phyloP scores from a whole-genome alignment of 2,797 vertebrate genomes.

The Chiloscyllium punctatum region DNA sequence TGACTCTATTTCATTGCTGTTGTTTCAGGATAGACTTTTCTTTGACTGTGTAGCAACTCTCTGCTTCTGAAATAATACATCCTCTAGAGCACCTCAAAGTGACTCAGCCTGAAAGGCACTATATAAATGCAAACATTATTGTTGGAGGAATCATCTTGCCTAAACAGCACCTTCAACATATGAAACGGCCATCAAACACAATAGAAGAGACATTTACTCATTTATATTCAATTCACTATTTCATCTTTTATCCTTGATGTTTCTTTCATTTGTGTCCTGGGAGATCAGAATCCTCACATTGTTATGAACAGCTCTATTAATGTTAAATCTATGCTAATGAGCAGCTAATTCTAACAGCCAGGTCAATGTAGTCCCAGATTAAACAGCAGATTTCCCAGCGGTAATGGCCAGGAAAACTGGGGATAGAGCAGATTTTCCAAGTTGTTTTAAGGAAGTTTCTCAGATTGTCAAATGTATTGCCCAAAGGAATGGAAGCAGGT shows the following conservation, averaged over 20 bases:
- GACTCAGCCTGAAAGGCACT: not conserved
- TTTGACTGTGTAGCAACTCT: not conserved
- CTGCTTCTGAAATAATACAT: not conserved
- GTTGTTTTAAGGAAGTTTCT: not conserved
- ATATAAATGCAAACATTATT: not conserved
- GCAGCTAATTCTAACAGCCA: not conserved
- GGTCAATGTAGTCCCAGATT: not conserved
- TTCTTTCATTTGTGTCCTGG: not conserved
- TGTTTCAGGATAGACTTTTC: not conserved
- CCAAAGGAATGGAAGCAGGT: no score
- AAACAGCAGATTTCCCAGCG: not conserved
- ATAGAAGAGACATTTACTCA: not conserved
- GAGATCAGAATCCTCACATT: not conserved
- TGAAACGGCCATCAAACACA: not conserved
- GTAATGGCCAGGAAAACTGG: not conserved
- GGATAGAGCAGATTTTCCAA: no score
- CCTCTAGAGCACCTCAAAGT: not conserved
- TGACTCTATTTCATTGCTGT: not conserved
- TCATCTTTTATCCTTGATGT: not conserved
- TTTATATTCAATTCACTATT: not conserved
- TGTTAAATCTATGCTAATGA: not conserved
- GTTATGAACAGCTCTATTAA: no score
- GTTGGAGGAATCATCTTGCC: not conserved
- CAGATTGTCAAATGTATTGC: no score
- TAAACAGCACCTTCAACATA: not conserved